Evolutionary conservation across 2,888 invertebrate genomes (phyloP), one percentile per base, ranked within the genome.

Genomic region (Rotaria sp.): DNA sequence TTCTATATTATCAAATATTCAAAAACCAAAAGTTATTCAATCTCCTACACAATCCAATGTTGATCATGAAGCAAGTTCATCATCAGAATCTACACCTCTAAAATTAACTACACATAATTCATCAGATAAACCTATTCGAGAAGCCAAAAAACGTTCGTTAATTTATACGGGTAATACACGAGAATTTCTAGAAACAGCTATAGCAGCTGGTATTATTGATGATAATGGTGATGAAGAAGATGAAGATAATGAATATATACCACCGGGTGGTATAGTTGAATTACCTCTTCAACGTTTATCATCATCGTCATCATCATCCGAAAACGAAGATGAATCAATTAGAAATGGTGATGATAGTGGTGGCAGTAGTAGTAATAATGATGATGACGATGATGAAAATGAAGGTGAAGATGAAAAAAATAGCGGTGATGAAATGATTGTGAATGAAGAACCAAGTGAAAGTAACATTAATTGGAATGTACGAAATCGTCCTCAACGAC

Each of bases 121-220:
- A 21, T 45, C 80, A 45, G 4, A 11, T 11, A 80, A 80, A 80
- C 80, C 80, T 45, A 45, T 80, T 45, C 80, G 80, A 7, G 80
- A 80, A n/a, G 80, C 80, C 13, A 80, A 80, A n/a, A 80, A 80
- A 80, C 80, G 80, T 80, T 80, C 80, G 24, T 45, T 80, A 45
- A 80, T 80, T 45, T 80, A 80, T 45, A 80, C 41, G 1, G 80
- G 80, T 11, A 80, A 80, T 45, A 80, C 80, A 80, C 45, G 41
- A n/a, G 18, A 38, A 26, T 41, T 45, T 15, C 10, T 80, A n/a
- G n/a, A 24, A 80, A 80, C 80, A 45, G 45, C 45, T 41, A 45
- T 80, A 8, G 41, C 80, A 26, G 80, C 80, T 80, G 80, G 80
- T 11, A n/a, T 80, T 13, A 80, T 80, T 3, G 41, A 41, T 38